Evolutionary conservation across 2,797 vertebrate species (phyloP).

Genomic region (Numenius phaeopus): DNA sequence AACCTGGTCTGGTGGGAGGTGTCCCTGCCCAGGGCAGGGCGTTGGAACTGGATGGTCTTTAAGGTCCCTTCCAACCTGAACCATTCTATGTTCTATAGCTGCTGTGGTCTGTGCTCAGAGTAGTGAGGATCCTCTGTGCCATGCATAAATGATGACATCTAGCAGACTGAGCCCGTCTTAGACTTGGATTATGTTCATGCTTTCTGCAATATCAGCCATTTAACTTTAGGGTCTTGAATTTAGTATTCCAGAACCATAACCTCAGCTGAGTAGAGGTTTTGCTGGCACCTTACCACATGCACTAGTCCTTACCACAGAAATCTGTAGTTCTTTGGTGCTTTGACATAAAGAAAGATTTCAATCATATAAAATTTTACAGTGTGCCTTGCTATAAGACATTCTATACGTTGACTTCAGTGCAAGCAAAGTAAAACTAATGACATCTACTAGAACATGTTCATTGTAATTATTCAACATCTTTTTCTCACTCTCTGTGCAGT

Average conservation of each 20-base stretch:
- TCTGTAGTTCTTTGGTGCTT: neutral
- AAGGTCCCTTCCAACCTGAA: too few relatives aligned
- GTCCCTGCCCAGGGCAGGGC: too few relatives aligned
- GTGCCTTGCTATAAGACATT: neutral
- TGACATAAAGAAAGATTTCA: neutral
- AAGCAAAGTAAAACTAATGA: neutral
- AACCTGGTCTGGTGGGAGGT: too few relatives aligned
- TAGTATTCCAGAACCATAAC: neutral
- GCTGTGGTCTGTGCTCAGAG: fast-evolving
- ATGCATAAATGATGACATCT: fast-evolving
- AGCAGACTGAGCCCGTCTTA: neutral
- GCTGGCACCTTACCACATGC: neutral
- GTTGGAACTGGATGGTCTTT: too few relatives aligned
- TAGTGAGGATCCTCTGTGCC: neutral
- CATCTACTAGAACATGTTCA: neutral
- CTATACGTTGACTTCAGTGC: neutral
- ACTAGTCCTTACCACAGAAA: neutral
- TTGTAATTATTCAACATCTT: neutral
- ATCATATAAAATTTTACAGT: neutral
- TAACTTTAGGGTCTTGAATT: neutral
- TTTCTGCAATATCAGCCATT: neutral
- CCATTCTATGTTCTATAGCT: neutral
- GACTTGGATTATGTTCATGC: neutral
- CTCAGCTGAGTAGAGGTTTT: neutral
- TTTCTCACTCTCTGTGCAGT: neutral